These are phyloP conservation scores for Pempheris klunzingeri DNA, from an alignment of 2,797 vertebrate species.

Conservation along the genomic window DNA sequence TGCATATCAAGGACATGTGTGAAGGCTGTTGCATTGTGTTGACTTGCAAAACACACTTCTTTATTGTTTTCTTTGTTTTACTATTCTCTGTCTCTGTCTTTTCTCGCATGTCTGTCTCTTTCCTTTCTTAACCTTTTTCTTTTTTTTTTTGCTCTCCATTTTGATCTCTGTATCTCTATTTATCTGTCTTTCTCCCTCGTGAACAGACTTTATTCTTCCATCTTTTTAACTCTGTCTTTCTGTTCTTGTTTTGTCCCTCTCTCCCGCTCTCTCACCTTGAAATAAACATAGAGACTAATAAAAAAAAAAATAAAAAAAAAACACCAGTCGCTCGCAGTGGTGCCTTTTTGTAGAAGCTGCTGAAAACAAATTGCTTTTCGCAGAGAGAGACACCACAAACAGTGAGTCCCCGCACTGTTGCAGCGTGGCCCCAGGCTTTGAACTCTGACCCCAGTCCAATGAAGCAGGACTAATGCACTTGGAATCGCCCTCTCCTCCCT, in stretches of 20 bases:
- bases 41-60: conserved; percentile 64
- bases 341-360: conserved; percentile 44
- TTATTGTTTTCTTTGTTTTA: conserved; percentile 55
- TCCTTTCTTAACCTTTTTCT: conserved; percentile 31
- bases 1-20: conserved; percentile 76
- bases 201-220: conserved; percentile 16
- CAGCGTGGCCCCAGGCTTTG: conserved; percentile 30
- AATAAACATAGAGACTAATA: conserved; percentile 25
- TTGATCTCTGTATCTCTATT: conserved; percentile 41
- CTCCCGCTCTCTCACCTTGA: conserved; percentile 44
- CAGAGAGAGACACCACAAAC: conserved; percentile 45
- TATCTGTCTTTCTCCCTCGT: conserved; percentile 11
- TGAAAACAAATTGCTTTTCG: conserved; percentile 72
- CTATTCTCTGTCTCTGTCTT: conserved; percentile 44
- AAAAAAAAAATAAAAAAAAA: conserved; percentile 1
- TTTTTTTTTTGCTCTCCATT: conserved; percentile 3
- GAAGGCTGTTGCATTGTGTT: conserved; percentile 53
- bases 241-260: background rate
- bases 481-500: conserved; percentile 11
- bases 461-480: conserved; percentile 67
- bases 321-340: conserved; percentile 19
- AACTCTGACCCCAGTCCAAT: conserved; percentile 60
- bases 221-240: conserved; percentile 31
- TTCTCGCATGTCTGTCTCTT: conserved; percentile 4
- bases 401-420: conserved; percentile 44